Evolutionary conservation across 1,140 invertebrate genomes (phyloP).

Genomic region (Chelonus insularis): DNA sequence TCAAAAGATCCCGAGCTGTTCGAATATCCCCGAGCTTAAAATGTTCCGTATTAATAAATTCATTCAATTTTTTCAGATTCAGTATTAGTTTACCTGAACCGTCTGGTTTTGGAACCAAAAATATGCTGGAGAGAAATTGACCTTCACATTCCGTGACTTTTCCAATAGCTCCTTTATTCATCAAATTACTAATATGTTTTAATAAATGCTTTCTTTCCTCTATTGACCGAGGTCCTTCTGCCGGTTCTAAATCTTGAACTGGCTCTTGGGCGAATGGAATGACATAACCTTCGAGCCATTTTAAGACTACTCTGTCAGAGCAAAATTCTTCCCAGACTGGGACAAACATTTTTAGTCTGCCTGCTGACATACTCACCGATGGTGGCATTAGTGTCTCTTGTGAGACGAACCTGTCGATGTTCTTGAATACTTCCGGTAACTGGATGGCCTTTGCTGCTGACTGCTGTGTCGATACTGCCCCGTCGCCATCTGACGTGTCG

Average conservation of each 20-base stretch:
- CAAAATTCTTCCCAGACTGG: constrained; percentile 14
- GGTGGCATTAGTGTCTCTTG: too few relatives aligned
- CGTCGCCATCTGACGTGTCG: not conserved
- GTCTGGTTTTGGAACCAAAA: not conserved
- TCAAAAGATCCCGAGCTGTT: not conserved
- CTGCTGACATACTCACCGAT: constrained; percentile 10
- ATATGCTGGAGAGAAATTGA: not conserved
- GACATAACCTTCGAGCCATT: constrained; percentile 12
- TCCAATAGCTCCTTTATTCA: not conserved
- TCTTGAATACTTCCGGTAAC: too few relatives aligned
- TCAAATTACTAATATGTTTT: not conserved
- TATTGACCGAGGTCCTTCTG: not conserved
- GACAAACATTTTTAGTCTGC: constrained; percentile 13
- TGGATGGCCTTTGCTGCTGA: too few relatives aligned
- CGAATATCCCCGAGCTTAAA: not conserved
- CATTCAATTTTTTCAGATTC: not conserved
- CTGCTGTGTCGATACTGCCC: not conserved
- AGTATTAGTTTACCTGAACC: not conserved
- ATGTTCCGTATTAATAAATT: not conserved
- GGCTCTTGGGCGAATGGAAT: constrained; percentile 9
- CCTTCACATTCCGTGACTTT: not conserved
- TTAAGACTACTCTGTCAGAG: constrained; percentile 7
- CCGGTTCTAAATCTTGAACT: not conserved
- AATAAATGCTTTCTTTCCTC: not conserved
- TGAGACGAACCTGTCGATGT: too few relatives aligned